phyloP scores from a whole-genome alignment of 2,113 vertebrate species.

The Amphilophus citrinellus region DNA sequence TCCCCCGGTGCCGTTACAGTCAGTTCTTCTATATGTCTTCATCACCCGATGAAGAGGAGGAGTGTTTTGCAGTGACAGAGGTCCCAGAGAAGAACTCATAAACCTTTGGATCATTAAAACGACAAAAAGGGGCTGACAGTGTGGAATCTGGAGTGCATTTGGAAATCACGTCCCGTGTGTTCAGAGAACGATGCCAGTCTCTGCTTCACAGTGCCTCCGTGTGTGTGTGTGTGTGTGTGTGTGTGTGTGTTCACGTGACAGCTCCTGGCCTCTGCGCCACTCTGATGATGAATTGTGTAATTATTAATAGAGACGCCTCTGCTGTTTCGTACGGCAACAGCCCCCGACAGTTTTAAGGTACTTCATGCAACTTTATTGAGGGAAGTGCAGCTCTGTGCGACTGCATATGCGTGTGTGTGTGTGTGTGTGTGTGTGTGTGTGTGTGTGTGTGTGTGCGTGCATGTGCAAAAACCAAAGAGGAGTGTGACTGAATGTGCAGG shows the following conservation, averaged over 20 bases:
- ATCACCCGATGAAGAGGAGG: background rate
- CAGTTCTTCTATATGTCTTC: background rate
- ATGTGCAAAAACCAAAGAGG: background rate
- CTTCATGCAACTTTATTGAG: conserved; percentile 16
- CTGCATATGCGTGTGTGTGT: background rate
- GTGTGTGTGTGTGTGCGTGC: background rate
- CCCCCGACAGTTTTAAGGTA: background rate
- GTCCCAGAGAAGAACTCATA: background rate
- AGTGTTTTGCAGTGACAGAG: background rate
- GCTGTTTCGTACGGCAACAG: background rate
- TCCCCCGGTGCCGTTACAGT: background rate
- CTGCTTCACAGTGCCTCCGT: conserved; percentile 10
- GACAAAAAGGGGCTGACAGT: background rate
- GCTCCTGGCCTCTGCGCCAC: conserved; percentile 21
- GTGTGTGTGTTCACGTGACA: conserved; percentile 29
- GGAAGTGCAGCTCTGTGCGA: background rate
- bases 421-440: background rate
- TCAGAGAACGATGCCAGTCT: conserved; percentile 23
- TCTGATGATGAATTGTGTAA: conserved; percentile 66
- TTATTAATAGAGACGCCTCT: conserved; percentile 61
- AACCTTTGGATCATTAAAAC: conserved; percentile 12
- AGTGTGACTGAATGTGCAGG: conserved; percentile 11
- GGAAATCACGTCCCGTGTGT: conserved; percentile 40
- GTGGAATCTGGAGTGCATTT: conserved; percentile 27
- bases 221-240: conserved; percentile 38